Evolutionary conservation across 2,113 vertebrate genomes (phyloP).

Genomic region (Psammodynastes pulverulentus): DNA sequence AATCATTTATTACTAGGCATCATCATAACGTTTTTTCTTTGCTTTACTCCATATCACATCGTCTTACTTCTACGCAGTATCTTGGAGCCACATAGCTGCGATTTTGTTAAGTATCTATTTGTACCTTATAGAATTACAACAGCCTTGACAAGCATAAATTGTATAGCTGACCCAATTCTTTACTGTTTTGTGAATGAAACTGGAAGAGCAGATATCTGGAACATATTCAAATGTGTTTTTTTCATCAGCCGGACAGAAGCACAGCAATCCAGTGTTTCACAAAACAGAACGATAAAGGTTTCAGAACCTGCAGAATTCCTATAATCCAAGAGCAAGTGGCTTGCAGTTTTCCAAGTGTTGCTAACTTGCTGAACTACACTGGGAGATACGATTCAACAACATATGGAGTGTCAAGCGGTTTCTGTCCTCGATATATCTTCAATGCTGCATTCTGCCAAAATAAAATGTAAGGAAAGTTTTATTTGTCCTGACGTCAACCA

Average conservation of each 20-base stretch:
- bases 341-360: not conserved
- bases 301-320: slow-evolving; percentile 5
- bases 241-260: not conserved
- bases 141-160: slow-evolving; percentile 80
- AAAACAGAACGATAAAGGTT: not conserved
- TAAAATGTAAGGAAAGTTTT: not conserved
- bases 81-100: slow-evolving; percentile 45
- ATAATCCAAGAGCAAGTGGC: not conserved
- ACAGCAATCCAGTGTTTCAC: slow-evolving; percentile 14
- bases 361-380: not conserved
- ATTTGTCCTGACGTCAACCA: not conserved
- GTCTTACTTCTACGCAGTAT: slow-evolving; percentile 74
- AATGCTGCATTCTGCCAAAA: not conserved
- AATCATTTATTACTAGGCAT: slow-evolving; percentile 73
- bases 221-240: slow-evolving; percentile 62
- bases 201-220: slow-evolving; percentile 71
- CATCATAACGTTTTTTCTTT: slow-evolving; percentile 75
- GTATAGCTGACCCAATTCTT: slow-evolving; percentile 82
- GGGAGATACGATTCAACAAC: not conserved
- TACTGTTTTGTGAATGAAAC: slow-evolving; percentile 86
- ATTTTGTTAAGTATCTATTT: slow-evolving; percentile 36
- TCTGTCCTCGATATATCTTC: not conserved
- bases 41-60: slow-evolving; percentile 82
- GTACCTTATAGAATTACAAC: slow-evolving; percentile 74
- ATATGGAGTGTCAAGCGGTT: not conserved